These are phyloP conservation scores for Psittacus erithacus DNA, from an alignment of 2,113 vertebrate genomes.

Conservation along the genomic window DNA sequence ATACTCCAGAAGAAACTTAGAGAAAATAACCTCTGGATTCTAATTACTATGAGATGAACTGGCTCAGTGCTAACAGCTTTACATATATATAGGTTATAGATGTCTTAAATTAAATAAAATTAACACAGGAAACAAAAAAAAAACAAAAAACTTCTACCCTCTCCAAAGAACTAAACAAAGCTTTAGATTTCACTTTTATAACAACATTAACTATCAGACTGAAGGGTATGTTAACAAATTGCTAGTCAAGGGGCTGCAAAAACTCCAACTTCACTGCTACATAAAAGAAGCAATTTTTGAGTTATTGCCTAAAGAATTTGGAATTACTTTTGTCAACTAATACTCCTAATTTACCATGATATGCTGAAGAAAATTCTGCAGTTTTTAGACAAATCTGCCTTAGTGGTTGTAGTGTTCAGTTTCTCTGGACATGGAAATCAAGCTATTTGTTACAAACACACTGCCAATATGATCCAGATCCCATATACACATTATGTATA, in stretches of 20 bases:
- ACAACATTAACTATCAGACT: neutral
- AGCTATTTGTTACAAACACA: neutral
- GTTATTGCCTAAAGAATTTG: neutral
- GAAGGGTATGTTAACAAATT: neutral
- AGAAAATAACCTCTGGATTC: neutral
- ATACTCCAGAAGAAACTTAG: neutral
- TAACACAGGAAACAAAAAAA: neutral
- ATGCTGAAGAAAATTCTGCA: neutral
- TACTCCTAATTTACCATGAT: neutral
- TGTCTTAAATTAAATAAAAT: neutral
- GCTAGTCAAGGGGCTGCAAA: neutral
- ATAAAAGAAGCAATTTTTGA: neutral
- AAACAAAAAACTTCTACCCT: neutral
- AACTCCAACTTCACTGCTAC: neutral
- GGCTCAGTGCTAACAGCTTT: neutral
- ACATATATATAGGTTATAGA: neutral
- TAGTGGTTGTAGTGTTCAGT: neutral
- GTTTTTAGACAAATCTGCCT: neutral
- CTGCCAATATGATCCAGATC: neutral
- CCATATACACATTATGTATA: neutral
- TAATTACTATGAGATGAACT: neutral
- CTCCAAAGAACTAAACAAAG: neutral
- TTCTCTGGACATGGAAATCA: neutral
- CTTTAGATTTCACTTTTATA: neutral
- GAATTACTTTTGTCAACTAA: neutral